These are phyloP conservation scores for Pyrrhosoma nymphula DNA, from an alignment of 2,888 invertebrate species.

Conservation along the genomic window DNA sequence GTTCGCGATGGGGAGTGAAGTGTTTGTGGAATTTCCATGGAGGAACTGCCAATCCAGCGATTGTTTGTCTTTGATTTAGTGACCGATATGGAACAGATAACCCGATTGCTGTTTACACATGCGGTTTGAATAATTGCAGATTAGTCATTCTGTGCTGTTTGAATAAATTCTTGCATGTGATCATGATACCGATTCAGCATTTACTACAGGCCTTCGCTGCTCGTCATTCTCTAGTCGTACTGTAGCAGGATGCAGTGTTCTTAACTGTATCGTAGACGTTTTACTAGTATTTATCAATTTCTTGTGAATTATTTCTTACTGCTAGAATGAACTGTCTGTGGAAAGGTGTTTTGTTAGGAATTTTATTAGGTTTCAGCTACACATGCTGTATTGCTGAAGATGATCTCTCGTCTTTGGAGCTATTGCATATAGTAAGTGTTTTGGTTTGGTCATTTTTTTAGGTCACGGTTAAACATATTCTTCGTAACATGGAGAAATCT, in stretches of 20 bases:
- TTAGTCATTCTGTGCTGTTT: background rate
- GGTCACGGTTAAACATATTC: background rate
- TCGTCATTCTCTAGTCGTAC: background rate
- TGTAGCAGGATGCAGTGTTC: background rate
- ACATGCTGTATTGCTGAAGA: background rate
- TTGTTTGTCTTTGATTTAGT: background rate
- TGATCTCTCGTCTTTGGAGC: conserved; percentile 40
- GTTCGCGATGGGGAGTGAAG: background rate
- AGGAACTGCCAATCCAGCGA: background rate
- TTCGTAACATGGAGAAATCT: background rate
- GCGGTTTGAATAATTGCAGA: background rate
- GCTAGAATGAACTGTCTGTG: background rate
- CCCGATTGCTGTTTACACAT: background rate
- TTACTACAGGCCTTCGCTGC: background rate
- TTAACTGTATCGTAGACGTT: background rate
- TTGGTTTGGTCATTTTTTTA: background rate
- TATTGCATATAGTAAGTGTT: conserved; percentile 56
- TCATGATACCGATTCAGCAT: background rate
- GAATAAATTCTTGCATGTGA: background rate
- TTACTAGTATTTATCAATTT: background rate
- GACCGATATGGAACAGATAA: background rate
- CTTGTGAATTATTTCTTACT: background rate
- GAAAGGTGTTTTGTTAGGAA: background rate
- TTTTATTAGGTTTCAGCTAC: background rate
- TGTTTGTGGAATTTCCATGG: background rate